Percentiles rank a stretch among this genome's conserved stretches.
Conservation (phyloP, 2,113 vertebrate species). For the Thymallus thymallus region DNA sequence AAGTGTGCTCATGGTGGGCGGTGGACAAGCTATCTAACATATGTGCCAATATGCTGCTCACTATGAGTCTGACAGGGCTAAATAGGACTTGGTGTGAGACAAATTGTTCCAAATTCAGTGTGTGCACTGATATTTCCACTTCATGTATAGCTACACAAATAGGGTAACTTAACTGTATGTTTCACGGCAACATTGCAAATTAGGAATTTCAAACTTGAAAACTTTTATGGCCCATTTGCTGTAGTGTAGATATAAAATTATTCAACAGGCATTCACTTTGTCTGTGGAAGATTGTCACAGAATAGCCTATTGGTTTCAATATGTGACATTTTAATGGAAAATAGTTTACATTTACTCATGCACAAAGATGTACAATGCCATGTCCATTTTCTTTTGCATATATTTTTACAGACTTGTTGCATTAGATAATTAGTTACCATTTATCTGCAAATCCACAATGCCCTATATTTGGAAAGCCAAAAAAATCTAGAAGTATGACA, state of each 20-base stretch:
- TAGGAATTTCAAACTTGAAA: not conserved
- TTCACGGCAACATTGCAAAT: not conserved
- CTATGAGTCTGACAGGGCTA: conserved; percentile 11
- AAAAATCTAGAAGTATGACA: not conserved
- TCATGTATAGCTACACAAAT: no score
- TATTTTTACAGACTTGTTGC: not conserved
- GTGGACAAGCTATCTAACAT: conserved; percentile 56
- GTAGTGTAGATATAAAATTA: not conserved
- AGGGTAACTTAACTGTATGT: not conserved
- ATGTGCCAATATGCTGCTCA: conserved; percentile 36
- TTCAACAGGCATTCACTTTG: not conserved
- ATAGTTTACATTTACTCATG: not conserved
- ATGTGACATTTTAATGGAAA: not conserved
- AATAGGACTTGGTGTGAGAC: conserved; percentile 1
- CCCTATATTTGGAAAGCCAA: not conserved
- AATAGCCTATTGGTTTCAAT: no score
- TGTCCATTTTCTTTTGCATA: not conserved
- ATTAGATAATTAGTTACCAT: not conserved
- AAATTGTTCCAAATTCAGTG: not conserved
- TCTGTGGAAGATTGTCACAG: not conserved
- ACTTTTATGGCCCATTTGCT: not conserved
- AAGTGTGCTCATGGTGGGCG: conserved; percentile 51
- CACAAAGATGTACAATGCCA: no score
- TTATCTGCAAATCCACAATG: not conserved
- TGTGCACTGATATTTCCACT: not conserved